These are phyloP conservation scores for Champsocephalus esox DNA, from an alignment of 2,797 vertebrate species.

Conservation along the genomic window DNA sequence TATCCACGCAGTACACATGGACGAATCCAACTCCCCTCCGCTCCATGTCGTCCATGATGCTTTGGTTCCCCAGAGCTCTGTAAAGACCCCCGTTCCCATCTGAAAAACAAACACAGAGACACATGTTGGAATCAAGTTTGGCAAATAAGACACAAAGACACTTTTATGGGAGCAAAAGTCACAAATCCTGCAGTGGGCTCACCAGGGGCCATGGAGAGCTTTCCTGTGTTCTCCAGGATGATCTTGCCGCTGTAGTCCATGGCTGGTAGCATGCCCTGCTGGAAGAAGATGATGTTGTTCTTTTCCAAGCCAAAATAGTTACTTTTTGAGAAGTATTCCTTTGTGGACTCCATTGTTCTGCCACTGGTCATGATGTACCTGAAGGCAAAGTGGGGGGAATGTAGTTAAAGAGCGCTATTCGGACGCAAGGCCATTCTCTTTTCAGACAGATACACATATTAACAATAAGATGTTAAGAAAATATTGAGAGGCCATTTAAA, in stretches of 20 bases:
- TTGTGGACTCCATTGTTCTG: conserved; percentile 92
- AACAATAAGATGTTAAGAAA: background rate
- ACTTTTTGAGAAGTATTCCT: conserved; percentile 90
- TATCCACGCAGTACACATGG: conserved; percentile 98
- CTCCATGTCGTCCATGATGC: conserved; percentile 92
- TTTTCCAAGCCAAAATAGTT: conserved; percentile 91
- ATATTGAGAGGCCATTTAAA: background rate
- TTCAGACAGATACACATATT: background rate
- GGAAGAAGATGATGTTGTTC: conserved; percentile 92
- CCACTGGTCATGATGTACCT: conserved; percentile 99
- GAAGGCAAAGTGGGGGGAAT: conserved; percentile 9
- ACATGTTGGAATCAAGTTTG: background rate
- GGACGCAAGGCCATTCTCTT: background rate
- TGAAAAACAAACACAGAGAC: conserved; percentile 66
- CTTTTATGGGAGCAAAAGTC: background rate
- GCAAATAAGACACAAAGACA: background rate
- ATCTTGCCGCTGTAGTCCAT: conserved; percentile 94
- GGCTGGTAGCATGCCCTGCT: conserved; percentile 98
- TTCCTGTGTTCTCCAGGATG: conserved; percentile 93
- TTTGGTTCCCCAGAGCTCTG: conserved; percentile 89
- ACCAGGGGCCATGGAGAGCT: conserved; percentile 97
- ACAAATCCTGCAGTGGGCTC: background rate
- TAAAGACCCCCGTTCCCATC: conserved; percentile 98
- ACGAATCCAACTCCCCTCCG: conserved; percentile 87
- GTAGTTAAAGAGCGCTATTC: background rate